Conservation (phyloP, 2,888 invertebrate species). For the Acronicta leporina region DNA sequence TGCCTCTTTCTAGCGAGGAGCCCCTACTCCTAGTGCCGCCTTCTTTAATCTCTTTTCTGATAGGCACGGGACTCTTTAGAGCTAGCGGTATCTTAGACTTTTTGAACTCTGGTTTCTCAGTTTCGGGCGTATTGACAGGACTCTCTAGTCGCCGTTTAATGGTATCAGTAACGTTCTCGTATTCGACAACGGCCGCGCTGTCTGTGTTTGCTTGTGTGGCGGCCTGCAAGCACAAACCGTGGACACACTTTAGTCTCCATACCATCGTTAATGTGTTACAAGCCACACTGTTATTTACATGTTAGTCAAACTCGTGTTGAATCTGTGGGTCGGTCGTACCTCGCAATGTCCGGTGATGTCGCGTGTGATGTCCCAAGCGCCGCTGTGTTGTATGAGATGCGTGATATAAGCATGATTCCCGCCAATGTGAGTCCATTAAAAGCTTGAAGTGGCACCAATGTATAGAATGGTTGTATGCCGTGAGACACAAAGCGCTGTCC, state of each 20-base stretch:
- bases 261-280: slow-evolving; percentile 58
- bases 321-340: slow-evolving; percentile 33
- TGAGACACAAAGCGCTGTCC: slow-evolving; percentile 67
- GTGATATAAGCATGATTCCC: slow-evolving; percentile 68
- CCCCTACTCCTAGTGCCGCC: slow-evolving; percentile 70
- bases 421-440: slow-evolving; percentile 60
- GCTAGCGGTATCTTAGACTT: slow-evolving; percentile 83
- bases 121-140: slow-evolving; percentile 79
- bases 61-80: slow-evolving; percentile 78
- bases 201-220: slow-evolving; percentile 42
- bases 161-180: slow-evolving; percentile 90
- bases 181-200: slow-evolving; percentile 68
- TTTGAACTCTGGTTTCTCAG: slow-evolving; percentile 77
- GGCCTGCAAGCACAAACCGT: slow-evolving; percentile 78
- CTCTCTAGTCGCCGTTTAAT: slow-evolving; percentile 89
- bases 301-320: slow-evolving; percentile 47
- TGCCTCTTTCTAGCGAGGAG: slow-evolving; percentile 69
- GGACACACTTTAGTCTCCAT: slow-evolving; percentile 50
- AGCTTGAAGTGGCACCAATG: slow-evolving; percentile 62
- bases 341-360: slow-evolving; percentile 6
- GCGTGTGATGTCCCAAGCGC: slow-evolving; percentile 40
- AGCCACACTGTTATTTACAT: slow-evolving; percentile 62
- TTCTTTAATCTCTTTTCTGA: slow-evolving; percentile 74
- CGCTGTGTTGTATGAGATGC: slow-evolving; percentile 60
- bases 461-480: slow-evolving; percentile 55